Evolutionary conservation across 1,140 invertebrate genomes (phyloP), one percentile per base, ranked within the genome.

Genomic region (Hesperophylax magnus): DNA sequence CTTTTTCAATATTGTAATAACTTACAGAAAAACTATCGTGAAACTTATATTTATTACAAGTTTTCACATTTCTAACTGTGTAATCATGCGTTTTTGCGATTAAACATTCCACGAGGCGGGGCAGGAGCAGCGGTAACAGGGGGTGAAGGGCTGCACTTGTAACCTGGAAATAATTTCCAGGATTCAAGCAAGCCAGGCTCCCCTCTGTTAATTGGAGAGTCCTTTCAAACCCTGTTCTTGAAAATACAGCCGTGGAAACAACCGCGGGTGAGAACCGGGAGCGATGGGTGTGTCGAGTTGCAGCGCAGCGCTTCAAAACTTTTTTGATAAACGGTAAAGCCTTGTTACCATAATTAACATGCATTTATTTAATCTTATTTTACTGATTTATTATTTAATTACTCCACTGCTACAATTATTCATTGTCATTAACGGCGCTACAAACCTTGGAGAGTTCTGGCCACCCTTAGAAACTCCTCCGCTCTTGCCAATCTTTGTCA

Each of bases 81-180:
- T 34, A 71, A 71, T 71, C 34, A 71, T 52, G 67, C 67, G 67
- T 52, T 18, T n/a, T 52, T 14, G 7, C 9, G 72, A 31, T 58
- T 39, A 22, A 58, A 60, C 56, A 34, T 53, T n/a, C 61, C n/a
- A 14, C 20, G 65, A 7, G 67, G 20, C 54, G 53, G 11, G 5
- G 24, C 7, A 11, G n/a, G 15, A 47, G 39, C 11, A 14, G 9
- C 3, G 39, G 39, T 14, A 47, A 0, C 9, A 2, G 39, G 11
- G 11, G 11, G 9, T 1, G 39, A 11, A 58, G 54, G 31, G 52
- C 54, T 60, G 34, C 52, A 79, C 78, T 74, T 60, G 52, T 27
- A 79, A 72, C 27, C 27, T 79, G 52, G 67, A 79, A 67, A 79
- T 79, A 71, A 47, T 78, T 79, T 61, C 31, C 69, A 34, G 53